Percentiles rank a stretch among this genome's conserved stretches.
These are phyloP conservation scores for Dasypogon diadema DNA, from an alignment of 2,888 invertebrate species.

Conservation along the genomic window DNA sequence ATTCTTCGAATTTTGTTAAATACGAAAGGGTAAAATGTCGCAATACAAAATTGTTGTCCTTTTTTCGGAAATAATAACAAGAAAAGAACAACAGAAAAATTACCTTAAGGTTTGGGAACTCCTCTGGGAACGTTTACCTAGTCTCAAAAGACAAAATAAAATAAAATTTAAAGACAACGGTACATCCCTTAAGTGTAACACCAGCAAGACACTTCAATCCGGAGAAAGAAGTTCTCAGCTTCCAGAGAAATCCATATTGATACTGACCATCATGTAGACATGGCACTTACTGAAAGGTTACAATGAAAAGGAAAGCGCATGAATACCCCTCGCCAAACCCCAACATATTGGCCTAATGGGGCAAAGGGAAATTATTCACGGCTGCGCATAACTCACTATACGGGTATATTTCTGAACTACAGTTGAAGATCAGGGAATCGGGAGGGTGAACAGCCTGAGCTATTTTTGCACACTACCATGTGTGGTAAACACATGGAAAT, in stretches of 20 bases:
- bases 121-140: no score
- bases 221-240: neutral
- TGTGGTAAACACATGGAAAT: constrained; percentile 4
- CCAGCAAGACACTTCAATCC: no score
- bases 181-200: no score
- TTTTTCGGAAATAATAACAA: no score
- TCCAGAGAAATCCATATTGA: neutral
- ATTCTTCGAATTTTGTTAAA: no score
- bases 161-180: no score
- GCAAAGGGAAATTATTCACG: constrained; percentile 21
- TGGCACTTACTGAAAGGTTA: neutral
- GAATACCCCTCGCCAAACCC: neutral
- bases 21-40: no score
- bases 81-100: no score
- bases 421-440: neutral
- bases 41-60: no score
- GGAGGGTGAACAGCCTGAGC: neutral
- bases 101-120: no score
- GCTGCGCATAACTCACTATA: neutral
- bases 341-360: neutral
- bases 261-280: neutral
- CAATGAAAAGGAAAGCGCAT: neutral
- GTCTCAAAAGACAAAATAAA: no score
- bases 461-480: constrained; percentile 49
- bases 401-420: constrained; percentile 8